These are phyloP conservation scores for Hirudo medicinalis DNA, from an alignment of 1,140 invertebrate species.

Conservation along the genomic window DNA sequence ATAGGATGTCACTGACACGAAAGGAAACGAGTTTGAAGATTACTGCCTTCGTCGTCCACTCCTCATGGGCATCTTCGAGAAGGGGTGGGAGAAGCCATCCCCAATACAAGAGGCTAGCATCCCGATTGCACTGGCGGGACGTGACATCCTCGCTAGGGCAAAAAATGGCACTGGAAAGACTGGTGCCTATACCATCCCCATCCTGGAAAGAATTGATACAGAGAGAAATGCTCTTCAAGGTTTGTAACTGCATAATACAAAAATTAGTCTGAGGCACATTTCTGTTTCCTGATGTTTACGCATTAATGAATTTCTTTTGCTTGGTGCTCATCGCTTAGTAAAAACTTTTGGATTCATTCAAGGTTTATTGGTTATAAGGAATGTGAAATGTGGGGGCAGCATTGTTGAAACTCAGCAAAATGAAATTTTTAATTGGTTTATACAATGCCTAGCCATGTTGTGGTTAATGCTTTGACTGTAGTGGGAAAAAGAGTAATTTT, in stretches of 20 bases:
- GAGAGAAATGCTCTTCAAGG: constrained; percentile 60
- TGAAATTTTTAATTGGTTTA: too few relatives aligned
- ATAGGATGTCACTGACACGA: constrained; percentile 96
- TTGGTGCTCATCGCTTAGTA: not conserved
- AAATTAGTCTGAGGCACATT: too few relatives aligned
- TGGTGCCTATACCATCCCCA: constrained; percentile 96
- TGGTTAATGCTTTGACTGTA: too few relatives aligned
- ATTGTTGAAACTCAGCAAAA: too few relatives aligned
- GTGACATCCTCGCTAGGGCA: constrained; percentile 92
- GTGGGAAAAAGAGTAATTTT: not conserved
- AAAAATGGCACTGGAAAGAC: constrained; percentile 99
- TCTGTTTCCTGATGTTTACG: too few relatives aligned
- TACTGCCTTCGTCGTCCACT: constrained; percentile 93
- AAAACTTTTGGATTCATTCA: too few relatives aligned
- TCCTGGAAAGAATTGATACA: constrained; percentile 83
- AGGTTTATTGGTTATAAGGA: too few relatives aligned
- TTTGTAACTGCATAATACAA: constrained; percentile 30
- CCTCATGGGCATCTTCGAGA: constrained; percentile 99
- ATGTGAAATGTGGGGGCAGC: too few relatives aligned
- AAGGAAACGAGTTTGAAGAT: constrained; percentile 99
- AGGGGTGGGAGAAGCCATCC: constrained; percentile 98
- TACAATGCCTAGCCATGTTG: too few relatives aligned
- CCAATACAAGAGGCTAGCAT: constrained; percentile 87
- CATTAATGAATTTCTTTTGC: not conserved
- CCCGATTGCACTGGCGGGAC: constrained; percentile 88